These are phyloP conservation scores for Nymphicus hollandicus DNA, from an alignment of 2,113 vertebrate genomes.

Conservation along the genomic window DNA sequence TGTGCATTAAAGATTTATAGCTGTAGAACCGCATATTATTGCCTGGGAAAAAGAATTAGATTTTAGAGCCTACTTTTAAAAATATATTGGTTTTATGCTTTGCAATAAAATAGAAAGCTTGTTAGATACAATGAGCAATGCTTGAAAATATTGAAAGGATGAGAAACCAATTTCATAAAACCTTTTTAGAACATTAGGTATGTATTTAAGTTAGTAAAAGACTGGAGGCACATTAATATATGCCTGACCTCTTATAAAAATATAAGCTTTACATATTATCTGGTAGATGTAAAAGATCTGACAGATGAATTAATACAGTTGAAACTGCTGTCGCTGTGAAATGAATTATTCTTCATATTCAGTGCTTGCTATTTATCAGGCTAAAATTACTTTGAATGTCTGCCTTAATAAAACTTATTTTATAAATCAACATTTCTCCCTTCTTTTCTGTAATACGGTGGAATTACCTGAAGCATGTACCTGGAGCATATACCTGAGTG, in stretches of 20 bases:
- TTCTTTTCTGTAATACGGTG: not conserved
- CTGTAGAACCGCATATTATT: not conserved
- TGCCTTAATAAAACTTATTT: not conserved
- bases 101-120: not conserved
- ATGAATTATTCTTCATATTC: not conserved
- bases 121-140: not conserved
- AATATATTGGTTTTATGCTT: not conserved
- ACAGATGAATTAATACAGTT: not conserved
- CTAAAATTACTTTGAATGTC: not conserved
- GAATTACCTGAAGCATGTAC: not conserved
- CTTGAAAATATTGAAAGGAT: not conserved
- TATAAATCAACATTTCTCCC: not conserved
- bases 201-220: not conserved
- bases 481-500: not conserved
- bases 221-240: not conserved
- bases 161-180: constrained; percentile 6
- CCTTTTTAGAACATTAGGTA: not conserved
- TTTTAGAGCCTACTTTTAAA: not conserved
- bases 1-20: not conserved
- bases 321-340: not conserved
- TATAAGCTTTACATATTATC: not conserved
- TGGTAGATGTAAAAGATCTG: not conserved
- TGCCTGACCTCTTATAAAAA: not conserved
- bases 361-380: not conserved
- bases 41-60: not conserved